phyloP scores from a whole-genome alignment of 2,888 invertebrate species.

The Epinotia nisella region DNA sequence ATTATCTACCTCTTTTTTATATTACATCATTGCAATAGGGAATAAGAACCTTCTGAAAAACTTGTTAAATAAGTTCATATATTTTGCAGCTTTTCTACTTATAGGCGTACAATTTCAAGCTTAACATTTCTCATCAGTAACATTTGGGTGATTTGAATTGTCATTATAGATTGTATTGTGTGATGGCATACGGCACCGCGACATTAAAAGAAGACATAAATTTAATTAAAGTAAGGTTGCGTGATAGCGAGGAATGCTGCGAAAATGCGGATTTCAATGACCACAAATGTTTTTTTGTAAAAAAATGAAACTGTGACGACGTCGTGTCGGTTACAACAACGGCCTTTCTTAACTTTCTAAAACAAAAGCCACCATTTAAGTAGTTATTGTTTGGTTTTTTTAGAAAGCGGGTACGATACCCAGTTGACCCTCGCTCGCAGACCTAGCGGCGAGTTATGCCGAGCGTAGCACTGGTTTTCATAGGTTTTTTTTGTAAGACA shows the following conservation, averaged over 20 bases:
- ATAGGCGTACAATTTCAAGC: background rate
- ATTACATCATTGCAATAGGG: too few relatives aligned
- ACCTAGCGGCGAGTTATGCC: background rate
- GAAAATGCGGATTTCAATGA: constrained; percentile 19
- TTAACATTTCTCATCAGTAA: too few relatives aligned
- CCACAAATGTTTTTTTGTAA: background rate
- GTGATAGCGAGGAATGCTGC: constrained; percentile 23
- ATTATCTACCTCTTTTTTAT: too few relatives aligned
- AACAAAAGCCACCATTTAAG: constrained; percentile 26
- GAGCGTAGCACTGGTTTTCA: constrained; percentile 9
- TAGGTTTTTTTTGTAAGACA: constrained; percentile 5
- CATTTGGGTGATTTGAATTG: too few relatives aligned
- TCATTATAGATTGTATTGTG: background rate
- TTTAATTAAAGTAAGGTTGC: background rate
- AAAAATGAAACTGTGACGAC: constrained; percentile 12
- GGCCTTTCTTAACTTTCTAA: constrained; percentile 32
- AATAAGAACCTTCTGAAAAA: background rate
- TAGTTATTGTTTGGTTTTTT: constrained; percentile 13
- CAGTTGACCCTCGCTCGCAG: constrained; percentile 2
- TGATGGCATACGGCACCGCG: background rate
- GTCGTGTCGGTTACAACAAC: background rate
- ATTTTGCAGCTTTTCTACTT: background rate
- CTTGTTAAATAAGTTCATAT: background rate
- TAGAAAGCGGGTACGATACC: constrained; percentile 23
- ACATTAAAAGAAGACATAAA: background rate